phyloP scores from a whole-genome alignment of 2,113 vertebrate genomes.

The Gnathochromis pfefferi region DNA sequence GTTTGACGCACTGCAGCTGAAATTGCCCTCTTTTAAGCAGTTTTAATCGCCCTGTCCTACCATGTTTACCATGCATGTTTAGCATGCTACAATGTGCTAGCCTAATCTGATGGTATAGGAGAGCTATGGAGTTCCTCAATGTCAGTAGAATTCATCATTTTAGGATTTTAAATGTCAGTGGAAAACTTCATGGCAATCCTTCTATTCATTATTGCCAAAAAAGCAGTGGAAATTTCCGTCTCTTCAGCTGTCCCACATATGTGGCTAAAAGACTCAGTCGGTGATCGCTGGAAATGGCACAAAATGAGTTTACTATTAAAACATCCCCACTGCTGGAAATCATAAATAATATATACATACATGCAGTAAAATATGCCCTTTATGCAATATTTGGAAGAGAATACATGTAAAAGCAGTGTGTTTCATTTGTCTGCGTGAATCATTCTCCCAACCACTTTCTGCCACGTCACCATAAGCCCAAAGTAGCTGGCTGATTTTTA shows the following conservation, averaged over 20 bases:
- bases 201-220: background rate
- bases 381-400: background rate
- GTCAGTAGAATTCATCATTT: background rate
- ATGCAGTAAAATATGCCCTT: background rate
- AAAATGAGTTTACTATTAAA: background rate
- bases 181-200: background rate
- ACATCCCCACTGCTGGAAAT: background rate
- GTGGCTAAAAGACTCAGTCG: background rate
- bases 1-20: background rate
- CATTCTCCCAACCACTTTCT: background rate
- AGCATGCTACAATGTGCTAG: background rate
- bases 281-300: background rate
- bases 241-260: background rate
- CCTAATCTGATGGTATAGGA: background rate
- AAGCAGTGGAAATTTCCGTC: background rate
- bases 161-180: background rate
- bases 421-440: background rate
- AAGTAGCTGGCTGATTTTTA: background rate
- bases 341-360: constrained; percentile 15
- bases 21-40: background rate
- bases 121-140: background rate
- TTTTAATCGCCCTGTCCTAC: background rate
- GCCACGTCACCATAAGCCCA: background rate
- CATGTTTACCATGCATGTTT: background rate
- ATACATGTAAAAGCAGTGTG: background rate